phyloP scores from a whole-genome alignment of 1,140 invertebrate genomes.

The Neodiprion virginianus region DNA sequence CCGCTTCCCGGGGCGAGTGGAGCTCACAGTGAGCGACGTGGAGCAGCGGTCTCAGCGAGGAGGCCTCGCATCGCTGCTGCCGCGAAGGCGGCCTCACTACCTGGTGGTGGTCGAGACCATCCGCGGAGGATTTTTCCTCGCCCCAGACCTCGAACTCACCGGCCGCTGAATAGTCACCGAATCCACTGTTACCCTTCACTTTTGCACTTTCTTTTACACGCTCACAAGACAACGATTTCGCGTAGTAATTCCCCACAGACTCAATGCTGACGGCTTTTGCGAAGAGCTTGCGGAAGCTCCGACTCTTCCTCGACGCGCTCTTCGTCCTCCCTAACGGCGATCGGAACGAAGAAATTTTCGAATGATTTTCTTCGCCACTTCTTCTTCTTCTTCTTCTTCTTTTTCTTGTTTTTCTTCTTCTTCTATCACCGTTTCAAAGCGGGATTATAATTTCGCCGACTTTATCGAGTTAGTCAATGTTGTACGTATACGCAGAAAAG shows the following conservation, averaged over 20 bases:
- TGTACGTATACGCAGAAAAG: background rate
- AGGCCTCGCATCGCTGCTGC: slow-evolving; percentile 53
- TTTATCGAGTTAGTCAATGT: too few species aligned
- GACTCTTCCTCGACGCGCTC: background rate
- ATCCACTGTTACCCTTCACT: slow-evolving; percentile 60
- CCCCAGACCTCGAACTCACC: slow-evolving; percentile 61
- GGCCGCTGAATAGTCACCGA: slow-evolving; percentile 59
- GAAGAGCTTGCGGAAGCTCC: background rate
- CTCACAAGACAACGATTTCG: slow-evolving; percentile 30
- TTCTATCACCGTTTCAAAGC: too few species aligned
- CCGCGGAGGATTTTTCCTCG: slow-evolving; percentile 53
- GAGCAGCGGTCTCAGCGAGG: slow-evolving; percentile 55
- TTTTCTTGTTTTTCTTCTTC: too few species aligned
- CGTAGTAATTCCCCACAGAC: slow-evolving; percentile 1
- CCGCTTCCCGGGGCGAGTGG: slow-evolving; percentile 57
- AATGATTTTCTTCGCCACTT: too few species aligned
- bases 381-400: too few species aligned
- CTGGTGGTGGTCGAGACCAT: slow-evolving; percentile 52
- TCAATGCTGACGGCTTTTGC: background rate
- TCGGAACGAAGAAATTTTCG: background rate
- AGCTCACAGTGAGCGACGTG: slow-evolving; percentile 60
- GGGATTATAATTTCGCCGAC: too few species aligned
- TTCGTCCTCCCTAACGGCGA: background rate
- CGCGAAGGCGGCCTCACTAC: slow-evolving; percentile 51
- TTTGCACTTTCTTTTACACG: slow-evolving; percentile 40